Percentiles rank a stretch among this genome's conserved stretches.
Evolutionary conservation across 2,888 invertebrate species (phyloP).

Genomic region (Caenorhabditis japonica): DNA sequence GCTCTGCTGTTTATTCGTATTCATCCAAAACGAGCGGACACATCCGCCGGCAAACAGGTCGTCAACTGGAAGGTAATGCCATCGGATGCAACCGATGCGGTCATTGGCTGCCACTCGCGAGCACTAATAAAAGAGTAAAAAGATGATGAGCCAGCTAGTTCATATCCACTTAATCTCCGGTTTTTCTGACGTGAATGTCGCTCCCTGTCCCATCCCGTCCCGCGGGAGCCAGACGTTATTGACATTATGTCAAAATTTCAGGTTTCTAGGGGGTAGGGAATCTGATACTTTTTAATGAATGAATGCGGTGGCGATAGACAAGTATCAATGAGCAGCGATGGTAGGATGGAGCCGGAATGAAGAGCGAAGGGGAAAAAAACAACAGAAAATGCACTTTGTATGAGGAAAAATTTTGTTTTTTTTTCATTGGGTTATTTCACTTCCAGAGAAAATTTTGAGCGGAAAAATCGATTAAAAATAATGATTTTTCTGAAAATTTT

Average conservation of each 20-base stretch:
- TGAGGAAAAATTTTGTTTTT: no score
- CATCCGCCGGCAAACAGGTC: slow-evolving; percentile 28
- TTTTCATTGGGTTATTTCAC: no score
- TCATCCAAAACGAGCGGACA: slow-evolving; percentile 37
- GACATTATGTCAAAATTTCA: background rate
- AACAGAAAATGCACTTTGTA: no score
- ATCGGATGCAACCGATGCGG: slow-evolving; percentile 20
- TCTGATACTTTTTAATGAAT: no score
- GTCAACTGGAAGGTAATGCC: slow-evolving; percentile 21
- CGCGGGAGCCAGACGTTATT: background rate
- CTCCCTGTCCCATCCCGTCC: background rate
- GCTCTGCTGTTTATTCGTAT: slow-evolving; percentile 38
- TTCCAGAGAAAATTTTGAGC: no score
- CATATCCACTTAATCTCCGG: slow-evolving; percentile 24
- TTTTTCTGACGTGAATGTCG: slow-evolving; percentile 8
- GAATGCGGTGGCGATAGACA: background rate
- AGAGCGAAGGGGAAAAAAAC: no score
- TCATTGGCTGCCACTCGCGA: background rate
- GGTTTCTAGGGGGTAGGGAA: background rate
- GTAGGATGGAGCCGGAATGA: no score
- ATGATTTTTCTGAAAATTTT: no score
- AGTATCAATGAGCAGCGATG: no score
- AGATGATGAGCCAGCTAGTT: background rate
- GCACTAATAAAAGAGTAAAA: background rate
- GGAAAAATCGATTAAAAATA: no score